These are phyloP conservation scores for Tubiluchus corallicola DNA, from an alignment of 2,888 invertebrate genomes.

Conservation along the genomic window DNA sequence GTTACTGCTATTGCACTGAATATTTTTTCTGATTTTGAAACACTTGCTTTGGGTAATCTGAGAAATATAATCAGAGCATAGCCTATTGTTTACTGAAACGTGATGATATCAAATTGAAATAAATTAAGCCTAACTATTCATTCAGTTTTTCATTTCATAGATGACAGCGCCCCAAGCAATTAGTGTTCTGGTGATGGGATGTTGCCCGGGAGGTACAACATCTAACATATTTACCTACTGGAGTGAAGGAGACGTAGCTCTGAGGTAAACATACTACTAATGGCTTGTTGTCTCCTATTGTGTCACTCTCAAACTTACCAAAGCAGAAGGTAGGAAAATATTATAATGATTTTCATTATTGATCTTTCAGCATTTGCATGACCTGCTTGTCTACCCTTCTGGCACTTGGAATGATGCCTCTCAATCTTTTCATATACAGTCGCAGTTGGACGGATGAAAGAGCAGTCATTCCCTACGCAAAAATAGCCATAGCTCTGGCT, in stretches of 20 bases:
- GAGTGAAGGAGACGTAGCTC: conserved; percentile 22
- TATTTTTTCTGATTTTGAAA: too few species aligned
- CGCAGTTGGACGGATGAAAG: conserved; percentile 18
- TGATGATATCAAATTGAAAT: too few species aligned
- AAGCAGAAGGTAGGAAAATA: too few species aligned
- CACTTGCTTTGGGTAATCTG: too few species aligned
- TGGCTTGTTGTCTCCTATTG: too few species aligned
- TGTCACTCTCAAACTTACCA: too few species aligned
- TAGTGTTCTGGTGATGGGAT: conserved; percentile 24
- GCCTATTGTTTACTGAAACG: too few species aligned
- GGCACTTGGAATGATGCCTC: conserved; percentile 21
- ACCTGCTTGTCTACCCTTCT: conserved; percentile 20
- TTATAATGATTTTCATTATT: too few species aligned
- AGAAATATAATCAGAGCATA: too few species aligned
- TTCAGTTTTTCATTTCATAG: too few species aligned
- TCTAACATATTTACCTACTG: conserved; percentile 25
- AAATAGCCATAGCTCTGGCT: conserved; percentile 18
- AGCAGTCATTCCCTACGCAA: conserved; percentile 20
- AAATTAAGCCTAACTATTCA: too few species aligned
- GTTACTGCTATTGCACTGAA: too few species aligned
- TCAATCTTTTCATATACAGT: conserved; percentile 21
- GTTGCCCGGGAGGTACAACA: conserved; percentile 23
- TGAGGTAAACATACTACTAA: conserved; percentile 17
- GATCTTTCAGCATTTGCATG: conserved; percentile 19
- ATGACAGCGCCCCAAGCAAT: conserved; percentile 19